Evolutionary conservation across 2,888 invertebrate genomes (phyloP), one percentile per base, ranked within the genome.

Genomic region (Cheilosia grossa): DNA sequence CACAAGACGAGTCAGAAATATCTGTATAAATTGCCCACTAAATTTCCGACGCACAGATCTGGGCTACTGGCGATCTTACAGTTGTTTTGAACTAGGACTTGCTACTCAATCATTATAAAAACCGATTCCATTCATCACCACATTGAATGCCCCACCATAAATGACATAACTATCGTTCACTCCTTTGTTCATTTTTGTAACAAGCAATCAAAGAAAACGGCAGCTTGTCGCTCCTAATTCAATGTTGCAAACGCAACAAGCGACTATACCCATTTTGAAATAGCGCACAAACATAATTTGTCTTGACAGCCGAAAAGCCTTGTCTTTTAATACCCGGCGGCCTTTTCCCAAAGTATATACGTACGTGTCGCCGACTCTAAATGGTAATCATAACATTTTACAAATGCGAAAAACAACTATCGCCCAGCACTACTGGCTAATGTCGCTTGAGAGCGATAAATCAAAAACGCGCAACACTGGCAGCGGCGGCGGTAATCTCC

Each of bases 311-410:
- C 47, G 6, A 37, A 40, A 70, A 21, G 42, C 13, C 42, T 19
- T 30, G 27, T 69, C 56, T 56, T 56, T 3, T 51, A n/a, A 61
- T 58, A 69, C 56, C 56, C 10, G 44, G 9, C 56, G 21, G 69
- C 56, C 44, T 70, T 70, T 70, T n/a, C 1, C 24, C 7, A 56
- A 15, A 21, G 42, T 30, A 9, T 1, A 27, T 30, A 67, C n/a
- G n/a, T 42, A 59, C 42, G 49, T 30, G 58, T 44, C 44, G 6
- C 51, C 47, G 27, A 63, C 61, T 66, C 17, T 54, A 74, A 83
- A 83, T 64, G 83, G 74, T 74, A 75, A 75, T 80, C 80, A 66
- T 59, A 79, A 75, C 74, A 80, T 70, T 70, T 75, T 49, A 66
- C 70, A 80, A 79, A 74, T 69, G 44, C 70, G 58, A 70, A 70